Evolutionary conservation across 2,888 invertebrate genomes (phyloP).

Genomic region (Drosophila mimica): DNA sequence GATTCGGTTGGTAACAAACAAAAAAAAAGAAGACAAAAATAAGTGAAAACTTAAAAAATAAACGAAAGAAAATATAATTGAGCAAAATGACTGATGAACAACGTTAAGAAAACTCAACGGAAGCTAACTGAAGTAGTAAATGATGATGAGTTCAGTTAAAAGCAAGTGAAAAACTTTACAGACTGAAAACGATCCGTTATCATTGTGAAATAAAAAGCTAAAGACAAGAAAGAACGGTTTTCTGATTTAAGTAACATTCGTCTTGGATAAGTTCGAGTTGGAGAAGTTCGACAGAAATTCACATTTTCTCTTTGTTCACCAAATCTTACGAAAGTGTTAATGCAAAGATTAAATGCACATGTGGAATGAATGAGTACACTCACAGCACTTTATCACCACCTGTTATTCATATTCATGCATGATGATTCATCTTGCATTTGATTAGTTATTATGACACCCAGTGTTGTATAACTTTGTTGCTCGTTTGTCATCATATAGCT

Average conservation of each 20-base stretch:
- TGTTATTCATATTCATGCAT: neutral
- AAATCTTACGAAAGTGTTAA: neutral
- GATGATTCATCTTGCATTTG: conserved; percentile 36
- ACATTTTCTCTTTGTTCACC: neutral
- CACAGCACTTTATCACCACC: conserved; percentile 18
- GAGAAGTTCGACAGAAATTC: neutral
- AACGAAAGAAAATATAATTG: conserved; percentile 25
- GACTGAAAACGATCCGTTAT: neutral
- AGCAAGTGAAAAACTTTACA: neutral
- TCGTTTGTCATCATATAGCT: conserved; percentile 28
- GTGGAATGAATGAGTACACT: conserved; percentile 17
- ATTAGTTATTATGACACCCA: conserved; percentile 7
- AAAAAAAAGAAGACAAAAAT: neutral
- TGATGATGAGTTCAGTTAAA: neutral
- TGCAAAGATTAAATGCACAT: conserved; percentile 1
- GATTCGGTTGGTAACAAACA: conserved; percentile 15
- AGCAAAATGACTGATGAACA: conserved; percentile 12
- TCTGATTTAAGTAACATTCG: neutral
- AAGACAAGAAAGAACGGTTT: neutral
- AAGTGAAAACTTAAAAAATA: conserved; percentile 3
- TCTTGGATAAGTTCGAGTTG: neutral
- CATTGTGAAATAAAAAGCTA: neutral
- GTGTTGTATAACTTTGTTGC: conserved; percentile 8
- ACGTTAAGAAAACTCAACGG: neutral
- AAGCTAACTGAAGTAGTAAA: neutral